phyloP scores from a whole-genome alignment of 2,888 invertebrate genomes.

The Stratiomys singularior region DNA sequence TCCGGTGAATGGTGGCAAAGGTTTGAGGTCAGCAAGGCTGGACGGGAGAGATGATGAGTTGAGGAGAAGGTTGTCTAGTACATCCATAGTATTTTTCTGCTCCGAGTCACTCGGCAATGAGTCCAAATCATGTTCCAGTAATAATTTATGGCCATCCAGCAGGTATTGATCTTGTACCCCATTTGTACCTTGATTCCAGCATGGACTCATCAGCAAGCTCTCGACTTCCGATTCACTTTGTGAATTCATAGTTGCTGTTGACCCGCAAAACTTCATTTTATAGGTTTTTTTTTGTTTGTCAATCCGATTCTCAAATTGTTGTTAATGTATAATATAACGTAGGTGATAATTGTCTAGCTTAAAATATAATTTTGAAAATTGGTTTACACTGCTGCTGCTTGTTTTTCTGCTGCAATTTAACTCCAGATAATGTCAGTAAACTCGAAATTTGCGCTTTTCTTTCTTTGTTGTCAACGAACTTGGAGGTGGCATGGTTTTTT shows the following conservation, averaged over 20 bases:
- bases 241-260: constrained; percentile 62
- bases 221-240: constrained; percentile 72
- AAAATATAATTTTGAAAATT: too few relatives aligned
- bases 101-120: constrained; percentile 66
- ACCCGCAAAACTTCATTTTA: constrained; percentile 72
- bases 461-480: not conserved
- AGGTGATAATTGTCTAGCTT: too few relatives aligned
- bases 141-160: constrained; percentile 69
- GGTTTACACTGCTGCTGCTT: too few relatives aligned
- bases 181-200: constrained; percentile 72
- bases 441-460: not conserved
- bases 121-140: constrained; percentile 70
- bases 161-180: constrained; percentile 66
- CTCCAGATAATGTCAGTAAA: not conserved
- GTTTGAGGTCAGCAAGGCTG: constrained; percentile 82
- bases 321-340: not conserved
- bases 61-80: constrained; percentile 75
- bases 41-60: constrained; percentile 69
- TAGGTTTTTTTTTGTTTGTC: not conserved
- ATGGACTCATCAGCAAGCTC: constrained; percentile 77
- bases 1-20: constrained; percentile 86
- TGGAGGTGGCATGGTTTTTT: constrained; percentile 13
- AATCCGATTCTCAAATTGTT: not conserved
- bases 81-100: constrained; percentile 70
- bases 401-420: not conserved